phyloP scores from a whole-genome alignment of 1,140 invertebrate genomes.

The Leptinotarsa defecta region DNA sequence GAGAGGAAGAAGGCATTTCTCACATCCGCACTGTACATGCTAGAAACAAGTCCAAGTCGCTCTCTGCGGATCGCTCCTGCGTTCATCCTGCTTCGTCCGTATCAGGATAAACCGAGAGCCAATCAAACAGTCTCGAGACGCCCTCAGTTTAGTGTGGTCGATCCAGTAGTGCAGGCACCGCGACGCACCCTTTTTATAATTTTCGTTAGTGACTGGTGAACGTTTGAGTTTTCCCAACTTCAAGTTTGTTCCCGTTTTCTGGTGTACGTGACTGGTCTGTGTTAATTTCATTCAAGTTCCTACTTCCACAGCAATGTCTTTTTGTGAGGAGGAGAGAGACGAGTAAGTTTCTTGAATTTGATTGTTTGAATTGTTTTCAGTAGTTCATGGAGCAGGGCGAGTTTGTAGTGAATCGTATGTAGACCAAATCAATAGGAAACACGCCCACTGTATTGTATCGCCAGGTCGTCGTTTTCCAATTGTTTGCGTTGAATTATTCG shows the following conservation, averaged over 20 bases:
- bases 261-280: conserved; percentile 28
- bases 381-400: background rate
- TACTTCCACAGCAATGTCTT: conserved; percentile 46
- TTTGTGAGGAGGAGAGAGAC: conserved; percentile 61
- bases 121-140: conserved; percentile 11
- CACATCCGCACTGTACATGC: too few species aligned
- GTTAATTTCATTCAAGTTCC: background rate
- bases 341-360: conserved; percentile 56
- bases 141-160: conserved; percentile 23
- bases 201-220: background rate
- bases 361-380: background rate
- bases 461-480: background rate
- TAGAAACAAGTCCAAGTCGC: background rate
- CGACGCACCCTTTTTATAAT: conserved; percentile 19
- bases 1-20: too few species aligned
- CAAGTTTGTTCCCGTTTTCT: background rate
- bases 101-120: background rate
- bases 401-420: background rate
- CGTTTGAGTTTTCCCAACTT: background rate
- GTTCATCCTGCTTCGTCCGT: conserved; percentile 13
- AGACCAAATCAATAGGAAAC: background rate
- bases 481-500: background rate
- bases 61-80: background rate
- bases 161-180: background rate
- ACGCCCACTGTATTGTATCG: background rate